Evolutionary conservation across 2,113 vertebrate genomes (phyloP), one percentile per base, ranked within the genome.

Genomic region (Alethe diademata): DNA sequence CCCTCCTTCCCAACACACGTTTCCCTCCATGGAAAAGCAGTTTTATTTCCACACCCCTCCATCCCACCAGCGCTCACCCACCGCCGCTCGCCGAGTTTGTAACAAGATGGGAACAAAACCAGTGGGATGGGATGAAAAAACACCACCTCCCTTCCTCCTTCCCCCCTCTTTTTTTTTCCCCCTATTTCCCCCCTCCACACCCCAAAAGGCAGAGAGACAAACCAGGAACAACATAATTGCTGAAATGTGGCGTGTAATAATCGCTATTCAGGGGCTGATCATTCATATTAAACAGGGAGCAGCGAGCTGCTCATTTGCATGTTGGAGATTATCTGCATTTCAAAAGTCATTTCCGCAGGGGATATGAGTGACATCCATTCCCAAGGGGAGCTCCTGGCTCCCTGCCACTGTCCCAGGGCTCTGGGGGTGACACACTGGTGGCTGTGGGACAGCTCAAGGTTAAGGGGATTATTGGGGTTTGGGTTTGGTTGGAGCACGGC

Each of bases 251-350:
- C 98, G 96, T 99, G 98, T 99, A 99, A 99, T 99, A 99, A 99
- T 99, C 99, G 99, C 99, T 99, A 99, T 99, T 99, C 98, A 99
- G 98, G 98, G 98, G 98, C 99, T 97, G 98, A 99, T 99, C 99
- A 99, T 99, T 99, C 99, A 99, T 99, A 99, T 99, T 99, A 99
- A 99, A 99, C 98, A 99, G 99, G 98, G 99, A 98, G 99, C 99
- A 99, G 98, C 98, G 98, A 99, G 99, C 98, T 99, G 97, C 98
- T 99, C 98, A 99, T 99, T 99, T 99, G 99, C 99, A 99, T 99
- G 98, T 99, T 98, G 98, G 98, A 99, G 99, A 99, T 99, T 98
- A 99, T 99, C 99, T 99, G 99, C 99, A 99, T 99, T 99, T 99
- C 99, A 99, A 99, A 99, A 99, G 99, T 99, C 99, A 99, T 99